Evolutionary conservation across 2,888 invertebrate genomes (phyloP), one percentile per base, ranked within the genome.

Genomic region (Scaptomyza flava): DNA sequence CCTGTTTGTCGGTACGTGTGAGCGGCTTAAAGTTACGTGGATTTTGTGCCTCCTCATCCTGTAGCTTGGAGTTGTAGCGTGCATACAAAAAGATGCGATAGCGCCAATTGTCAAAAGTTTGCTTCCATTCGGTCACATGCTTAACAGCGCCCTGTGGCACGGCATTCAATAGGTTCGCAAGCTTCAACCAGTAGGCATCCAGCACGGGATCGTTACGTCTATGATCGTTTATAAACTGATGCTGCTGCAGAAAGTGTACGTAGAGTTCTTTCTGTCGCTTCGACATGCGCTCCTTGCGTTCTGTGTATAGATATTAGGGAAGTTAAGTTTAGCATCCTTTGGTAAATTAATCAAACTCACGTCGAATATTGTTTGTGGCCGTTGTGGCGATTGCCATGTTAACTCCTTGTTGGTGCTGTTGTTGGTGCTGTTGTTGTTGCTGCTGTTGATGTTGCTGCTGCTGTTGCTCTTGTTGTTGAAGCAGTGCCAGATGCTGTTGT

Each of bases 91-190:
- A 90, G 41, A 90, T 88, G 30, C 91, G 89, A 64, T 91, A 91
- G 3, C 90, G 91, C 90, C 90, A 90, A 59, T 90, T 90, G 65
- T 90, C 90, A 45, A 90, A 90, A 34, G 90, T 90, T 74, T 90
- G 80, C 54, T 90, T 90, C 90, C 90, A 90, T 64, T 90, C 90
- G 42, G 87, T 87, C 51, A 90, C 88, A 58, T 89, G 89, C 53
- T 90, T 90, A 7, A 89, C 80, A 33, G 90, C 90, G 31, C 90
- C 90, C 68, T 90, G 90, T 3, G 90, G 90, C 72, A 90, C 90
- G 8, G 90, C 86, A 50, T 90, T 90, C 30, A 90, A 62, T 27
- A 90, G 78, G 70, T 91, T 89, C n/a, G 90, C 86, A 69, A 90
- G 71, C 65, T 90, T 90, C 5, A 87, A 68, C 90, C 90, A 90